Evolutionary conservation across 2,113 vertebrate species (phyloP).

Genomic region (Globicephala melas): DNA sequence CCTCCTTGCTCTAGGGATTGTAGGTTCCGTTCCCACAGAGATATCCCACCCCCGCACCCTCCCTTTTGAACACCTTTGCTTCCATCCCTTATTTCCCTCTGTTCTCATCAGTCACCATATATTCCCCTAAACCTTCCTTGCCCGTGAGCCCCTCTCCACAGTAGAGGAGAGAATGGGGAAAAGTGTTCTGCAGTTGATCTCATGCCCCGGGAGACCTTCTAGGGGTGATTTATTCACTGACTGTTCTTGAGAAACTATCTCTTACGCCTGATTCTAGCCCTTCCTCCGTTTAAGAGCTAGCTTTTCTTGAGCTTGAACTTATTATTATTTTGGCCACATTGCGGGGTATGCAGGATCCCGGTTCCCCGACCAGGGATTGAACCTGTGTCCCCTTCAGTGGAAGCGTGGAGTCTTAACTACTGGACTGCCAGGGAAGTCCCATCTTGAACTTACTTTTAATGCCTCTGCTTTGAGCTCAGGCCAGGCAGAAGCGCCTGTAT

Average conservation of each 20-base stretch:
- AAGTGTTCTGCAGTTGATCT: not conserved
- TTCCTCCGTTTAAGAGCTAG: not conserved
- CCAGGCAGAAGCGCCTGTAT: not conserved
- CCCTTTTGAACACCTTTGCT: not conserved
- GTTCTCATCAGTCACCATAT: fast-evolving
- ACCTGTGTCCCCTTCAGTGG: too few species aligned
- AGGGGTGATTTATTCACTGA: not conserved
- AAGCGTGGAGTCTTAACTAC: too few species aligned
- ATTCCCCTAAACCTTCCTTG: not conserved
- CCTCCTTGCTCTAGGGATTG: not conserved
- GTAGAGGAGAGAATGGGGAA: not conserved
- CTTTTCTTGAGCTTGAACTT: not conserved
- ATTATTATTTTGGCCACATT: not conserved
- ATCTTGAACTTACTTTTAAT: not conserved
- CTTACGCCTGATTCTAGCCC: not conserved
- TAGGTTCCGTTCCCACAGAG: not conserved
- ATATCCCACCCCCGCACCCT: not conserved
- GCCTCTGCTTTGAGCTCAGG: not conserved
- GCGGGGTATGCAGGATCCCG: too few species aligned
- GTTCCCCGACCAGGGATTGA: too few species aligned
- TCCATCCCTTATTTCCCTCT: not conserved
- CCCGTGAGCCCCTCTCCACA: not conserved
- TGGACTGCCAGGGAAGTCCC: too few species aligned
- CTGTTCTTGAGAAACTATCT: not conserved
- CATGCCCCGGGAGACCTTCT: not conserved